phyloP scores from a whole-genome alignment of 92 coral and sea anemone genomes.

The Umimayanthus kanabou region DNA sequence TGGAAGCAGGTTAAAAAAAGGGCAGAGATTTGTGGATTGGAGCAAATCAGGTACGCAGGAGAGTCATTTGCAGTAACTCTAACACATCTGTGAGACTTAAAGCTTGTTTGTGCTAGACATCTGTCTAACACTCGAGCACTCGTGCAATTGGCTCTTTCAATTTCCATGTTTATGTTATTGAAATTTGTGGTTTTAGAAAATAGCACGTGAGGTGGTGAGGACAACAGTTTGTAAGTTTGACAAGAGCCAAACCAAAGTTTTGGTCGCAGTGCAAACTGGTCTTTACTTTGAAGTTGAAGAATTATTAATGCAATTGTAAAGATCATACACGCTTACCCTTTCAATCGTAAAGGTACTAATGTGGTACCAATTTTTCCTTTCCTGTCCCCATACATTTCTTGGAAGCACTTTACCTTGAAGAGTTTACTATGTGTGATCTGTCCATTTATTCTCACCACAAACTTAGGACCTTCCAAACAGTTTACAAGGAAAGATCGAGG shows the following conservation, averaged over 20 bases:
- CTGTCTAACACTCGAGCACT: no score
- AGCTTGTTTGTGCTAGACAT: not conserved
- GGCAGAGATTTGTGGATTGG: slow-evolving; percentile 27
- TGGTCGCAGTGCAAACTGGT: no score
- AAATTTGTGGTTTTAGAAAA: no score
- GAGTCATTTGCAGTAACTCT: not conserved
- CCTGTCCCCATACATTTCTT: not conserved
- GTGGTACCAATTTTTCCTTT: not conserved
- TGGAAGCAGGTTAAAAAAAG: not conserved
- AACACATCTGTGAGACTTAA: not conserved
- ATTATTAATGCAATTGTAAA: no score
- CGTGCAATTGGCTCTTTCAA: no score
- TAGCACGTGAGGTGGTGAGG: no score
- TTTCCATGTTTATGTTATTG: no score
- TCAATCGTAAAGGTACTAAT: not conserved
- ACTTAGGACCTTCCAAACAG: slow-evolving; percentile 25
- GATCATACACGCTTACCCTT: no score
- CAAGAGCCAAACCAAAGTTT: no score
- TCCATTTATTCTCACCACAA: not conserved
- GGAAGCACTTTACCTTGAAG: not conserved
- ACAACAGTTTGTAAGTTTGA: no score
- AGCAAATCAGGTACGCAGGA: slow-evolving; percentile 25
- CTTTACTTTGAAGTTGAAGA: no score
- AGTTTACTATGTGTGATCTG: not conserved
- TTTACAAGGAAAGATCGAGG: slow-evolving; percentile 1